phyloP scores from a whole-genome alignment of 2,888 invertebrate genomes.

The Dimorphilus gyrociliatus region DNA sequence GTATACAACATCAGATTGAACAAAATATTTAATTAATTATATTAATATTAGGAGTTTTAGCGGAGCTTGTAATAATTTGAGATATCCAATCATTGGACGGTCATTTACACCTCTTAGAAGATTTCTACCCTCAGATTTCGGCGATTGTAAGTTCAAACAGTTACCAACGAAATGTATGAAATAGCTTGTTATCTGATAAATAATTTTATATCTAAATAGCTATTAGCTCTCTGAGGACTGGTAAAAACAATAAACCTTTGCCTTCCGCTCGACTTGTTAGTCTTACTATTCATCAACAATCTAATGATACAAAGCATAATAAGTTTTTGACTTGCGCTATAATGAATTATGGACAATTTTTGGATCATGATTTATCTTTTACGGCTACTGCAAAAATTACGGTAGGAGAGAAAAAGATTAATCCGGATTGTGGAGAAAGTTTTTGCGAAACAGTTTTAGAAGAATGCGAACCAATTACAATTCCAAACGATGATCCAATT shows the following conservation, averaged over 20 bases:
- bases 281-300: conserved; percentile 7
- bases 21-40: too few relatives aligned
- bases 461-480: conserved; percentile 21
- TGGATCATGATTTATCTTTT: conserved; percentile 16
- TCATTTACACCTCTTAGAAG: conserved; percentile 11
- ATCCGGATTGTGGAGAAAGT: conserved; percentile 5
- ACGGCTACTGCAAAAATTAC: conserved; percentile 11
- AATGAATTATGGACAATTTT: conserved; percentile 16
- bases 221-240: not conserved
- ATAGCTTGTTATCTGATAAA: conserved; percentile 1
- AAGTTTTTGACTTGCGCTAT: conserved; percentile 8
- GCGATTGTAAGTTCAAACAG: conserved; percentile 9
- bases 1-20: too few relatives aligned
- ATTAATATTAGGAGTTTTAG: too few relatives aligned
- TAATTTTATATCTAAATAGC: not conserved
- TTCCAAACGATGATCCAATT: conserved; percentile 14
- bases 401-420: too few relatives aligned
- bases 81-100: conserved; percentile 9
- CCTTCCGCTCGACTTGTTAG: conserved; percentile 13
- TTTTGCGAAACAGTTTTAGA: conserved; percentile 5
- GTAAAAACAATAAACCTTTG: too few relatives aligned
- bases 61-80: conserved; percentile 16
- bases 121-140: conserved; percentile 11
- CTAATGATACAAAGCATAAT: conserved; percentile 5
- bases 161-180: not conserved